Conservation (phyloP, 2,113 vertebrate genomes). For the Suricata suricatta region DNA sequence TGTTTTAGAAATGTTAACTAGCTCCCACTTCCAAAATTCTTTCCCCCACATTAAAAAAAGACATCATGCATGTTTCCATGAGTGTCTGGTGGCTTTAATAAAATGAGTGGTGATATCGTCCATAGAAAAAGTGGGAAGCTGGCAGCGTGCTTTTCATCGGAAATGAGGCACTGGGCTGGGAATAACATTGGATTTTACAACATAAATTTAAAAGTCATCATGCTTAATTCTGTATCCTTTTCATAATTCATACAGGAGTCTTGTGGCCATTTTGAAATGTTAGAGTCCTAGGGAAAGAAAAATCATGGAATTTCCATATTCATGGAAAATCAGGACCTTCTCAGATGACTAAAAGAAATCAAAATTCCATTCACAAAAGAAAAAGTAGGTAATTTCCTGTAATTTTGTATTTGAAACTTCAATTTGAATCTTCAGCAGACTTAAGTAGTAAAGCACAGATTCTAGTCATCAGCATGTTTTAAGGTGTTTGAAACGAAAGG, state of each 20-base stretch:
- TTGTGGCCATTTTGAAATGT: constrained; percentile 60
- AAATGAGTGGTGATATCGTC: constrained; percentile 39
- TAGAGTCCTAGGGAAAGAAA: neutral
- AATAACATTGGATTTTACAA: constrained; percentile 32
- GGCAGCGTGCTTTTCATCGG: constrained; percentile 4
- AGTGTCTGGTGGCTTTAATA: constrained; percentile 63
- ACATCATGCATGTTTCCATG: constrained; percentile 63
- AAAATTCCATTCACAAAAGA: constrained; percentile 62
- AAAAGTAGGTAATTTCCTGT: constrained; percentile 62
- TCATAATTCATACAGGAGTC: neutral
- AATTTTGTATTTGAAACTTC: constrained; percentile 63
- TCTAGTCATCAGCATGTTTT: neutral
- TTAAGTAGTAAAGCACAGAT: constrained; percentile 43
- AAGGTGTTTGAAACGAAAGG: constrained; percentile 16
- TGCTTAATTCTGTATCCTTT: constrained; percentile 41
- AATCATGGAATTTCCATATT: constrained; percentile 56
- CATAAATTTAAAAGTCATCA: constrained; percentile 59
- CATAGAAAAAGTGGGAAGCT: constrained; percentile 28
- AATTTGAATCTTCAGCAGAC: neutral
- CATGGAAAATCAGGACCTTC: constrained; percentile 42
- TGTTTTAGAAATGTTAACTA: constrained; percentile 72
- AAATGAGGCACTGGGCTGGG: constrained; percentile 54
- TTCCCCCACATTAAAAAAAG: constrained; percentile 52
- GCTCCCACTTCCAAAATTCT: constrained; percentile 72
- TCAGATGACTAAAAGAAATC: constrained; percentile 14